phyloP scores from a whole-genome alignment of 2,888 invertebrate species.

The Unio pictorum region DNA sequence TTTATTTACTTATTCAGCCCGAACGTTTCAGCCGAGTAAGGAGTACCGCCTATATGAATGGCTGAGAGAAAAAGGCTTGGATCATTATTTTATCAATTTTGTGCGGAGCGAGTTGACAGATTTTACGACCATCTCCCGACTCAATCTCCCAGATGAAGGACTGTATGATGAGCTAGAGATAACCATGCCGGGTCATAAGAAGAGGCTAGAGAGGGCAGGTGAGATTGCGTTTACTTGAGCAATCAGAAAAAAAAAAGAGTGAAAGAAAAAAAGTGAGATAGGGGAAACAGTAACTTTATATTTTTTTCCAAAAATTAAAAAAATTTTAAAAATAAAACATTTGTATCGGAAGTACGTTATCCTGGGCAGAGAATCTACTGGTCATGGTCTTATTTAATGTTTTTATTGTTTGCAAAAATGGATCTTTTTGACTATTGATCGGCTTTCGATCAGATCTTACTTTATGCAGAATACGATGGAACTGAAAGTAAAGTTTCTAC shows the following conservation, averaged over 20 bases:
- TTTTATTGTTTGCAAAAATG: too few species aligned
- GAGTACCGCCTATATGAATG: slow-evolving; percentile 54
- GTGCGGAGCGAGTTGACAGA: slow-evolving; percentile 53
- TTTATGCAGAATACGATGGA: too few species aligned
- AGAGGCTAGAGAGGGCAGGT: slow-evolving; percentile 64
- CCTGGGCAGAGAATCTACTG: not conserved
- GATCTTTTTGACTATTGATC: too few species aligned
- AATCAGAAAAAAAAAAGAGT: not conserved
- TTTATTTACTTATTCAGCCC: slow-evolving; percentile 34
- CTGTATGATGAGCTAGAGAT: slow-evolving; percentile 66
- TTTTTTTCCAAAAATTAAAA: too few species aligned
- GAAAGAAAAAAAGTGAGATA: not conserved
- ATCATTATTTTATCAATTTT: slow-evolving; percentile 62
- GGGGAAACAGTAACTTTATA: too few species aligned
- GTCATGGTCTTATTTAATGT: too few species aligned
- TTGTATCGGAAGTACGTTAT: not conserved
- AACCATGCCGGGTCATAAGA: slow-evolving; percentile 64
- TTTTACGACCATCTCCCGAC: slow-evolving; percentile 43
- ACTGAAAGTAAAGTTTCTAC: too few species aligned
- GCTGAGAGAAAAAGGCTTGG: slow-evolving; percentile 57
- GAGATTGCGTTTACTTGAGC: not conserved
- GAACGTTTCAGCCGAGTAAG: slow-evolving; percentile 36
- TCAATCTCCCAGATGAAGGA: slow-evolving; percentile 59
- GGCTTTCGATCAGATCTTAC: too few species aligned
- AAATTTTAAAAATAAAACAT: not conserved